These are phyloP conservation scores for Apotomis capreana DNA, from an alignment of 2,888 invertebrate genomes.

Conservation along the genomic window DNA sequence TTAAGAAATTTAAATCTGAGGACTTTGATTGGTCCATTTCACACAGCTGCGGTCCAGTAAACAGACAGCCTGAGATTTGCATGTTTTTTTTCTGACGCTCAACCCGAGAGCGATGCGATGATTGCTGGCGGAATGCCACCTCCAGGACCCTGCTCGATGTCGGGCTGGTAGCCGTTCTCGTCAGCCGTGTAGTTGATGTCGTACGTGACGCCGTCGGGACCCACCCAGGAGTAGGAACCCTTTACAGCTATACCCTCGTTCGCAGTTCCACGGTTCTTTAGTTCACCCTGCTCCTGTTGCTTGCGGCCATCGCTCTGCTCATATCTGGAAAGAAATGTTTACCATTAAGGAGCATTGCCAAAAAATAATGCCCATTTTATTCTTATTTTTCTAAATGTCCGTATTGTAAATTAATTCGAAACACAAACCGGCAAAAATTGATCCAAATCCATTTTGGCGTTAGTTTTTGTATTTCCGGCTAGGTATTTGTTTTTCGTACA, in stretches of 20 bases:
- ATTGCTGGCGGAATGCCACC: constrained; percentile 62
- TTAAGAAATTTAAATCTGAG: too few species aligned
- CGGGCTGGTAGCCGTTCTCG: constrained; percentile 82
- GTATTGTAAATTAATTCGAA: too few species aligned
- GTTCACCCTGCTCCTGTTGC: constrained; percentile 75
- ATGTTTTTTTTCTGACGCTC: constrained; percentile 35
- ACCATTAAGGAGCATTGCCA: too few species aligned
- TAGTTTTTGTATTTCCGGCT: too few species aligned
- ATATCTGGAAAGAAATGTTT: constrained; percentile 50
- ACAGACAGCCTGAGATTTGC: too few species aligned
- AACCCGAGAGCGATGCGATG: constrained; percentile 66
- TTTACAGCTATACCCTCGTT: constrained; percentile 77
- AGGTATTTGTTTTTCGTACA: too few species aligned
- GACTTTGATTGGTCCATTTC: too few species aligned
- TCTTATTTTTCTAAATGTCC: too few species aligned
- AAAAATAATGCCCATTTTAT: too few species aligned
- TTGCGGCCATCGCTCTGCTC: constrained; percentile 81
- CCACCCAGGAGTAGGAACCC: constrained; percentile 79
- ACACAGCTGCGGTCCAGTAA: too few species aligned
- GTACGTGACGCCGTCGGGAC: constrained; percentile 77
- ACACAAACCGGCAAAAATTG: too few species aligned
- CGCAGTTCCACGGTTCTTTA: constrained; percentile 80
- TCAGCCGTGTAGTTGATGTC: constrained; percentile 80
- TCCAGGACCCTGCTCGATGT: constrained; percentile 63
- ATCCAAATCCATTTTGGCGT: too few species aligned